Percentiles rank a stretch among this genome's conserved stretches.
Evolutionary conservation across 2,888 invertebrate species (phyloP).

Genomic region (Calameuta filiformis): DNA sequence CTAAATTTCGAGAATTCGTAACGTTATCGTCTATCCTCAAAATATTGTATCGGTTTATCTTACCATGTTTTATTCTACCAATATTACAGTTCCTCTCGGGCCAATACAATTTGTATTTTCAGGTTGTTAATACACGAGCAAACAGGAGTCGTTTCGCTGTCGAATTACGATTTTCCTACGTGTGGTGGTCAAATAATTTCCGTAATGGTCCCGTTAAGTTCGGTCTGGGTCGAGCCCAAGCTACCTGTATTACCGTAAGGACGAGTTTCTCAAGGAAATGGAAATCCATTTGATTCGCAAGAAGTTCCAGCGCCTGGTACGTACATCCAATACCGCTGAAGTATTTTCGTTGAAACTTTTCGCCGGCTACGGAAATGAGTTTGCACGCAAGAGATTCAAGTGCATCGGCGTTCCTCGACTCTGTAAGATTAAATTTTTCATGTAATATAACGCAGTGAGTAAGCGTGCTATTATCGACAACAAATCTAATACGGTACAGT

Average conservation of each 20-base stretch:
- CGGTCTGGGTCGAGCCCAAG: not conserved
- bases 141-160: no score
- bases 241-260: not conserved
- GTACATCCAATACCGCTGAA: not conserved
- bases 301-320: not conserved
- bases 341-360: not conserved
- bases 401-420: not conserved
- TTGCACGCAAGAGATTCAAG: not conserved
- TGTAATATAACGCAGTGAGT: not conserved
- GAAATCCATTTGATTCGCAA: not conserved
- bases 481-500: not conserved
- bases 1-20: not conserved
- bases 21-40: not conserved
- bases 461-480: not conserved
- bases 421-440: not conserved
- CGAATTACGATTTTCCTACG: no score
- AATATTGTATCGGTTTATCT: not conserved
- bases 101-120: not conserved
- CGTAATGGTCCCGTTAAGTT: not conserved
- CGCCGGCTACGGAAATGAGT: not conserved
- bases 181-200: not conserved
- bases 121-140: not conserved
- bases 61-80: not conserved
- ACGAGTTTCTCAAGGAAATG: not conserved
- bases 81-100: not conserved